Base-by-base conservation (phyloP, 2,113 vertebrate species). In the Lontra canadensis region DNA sequence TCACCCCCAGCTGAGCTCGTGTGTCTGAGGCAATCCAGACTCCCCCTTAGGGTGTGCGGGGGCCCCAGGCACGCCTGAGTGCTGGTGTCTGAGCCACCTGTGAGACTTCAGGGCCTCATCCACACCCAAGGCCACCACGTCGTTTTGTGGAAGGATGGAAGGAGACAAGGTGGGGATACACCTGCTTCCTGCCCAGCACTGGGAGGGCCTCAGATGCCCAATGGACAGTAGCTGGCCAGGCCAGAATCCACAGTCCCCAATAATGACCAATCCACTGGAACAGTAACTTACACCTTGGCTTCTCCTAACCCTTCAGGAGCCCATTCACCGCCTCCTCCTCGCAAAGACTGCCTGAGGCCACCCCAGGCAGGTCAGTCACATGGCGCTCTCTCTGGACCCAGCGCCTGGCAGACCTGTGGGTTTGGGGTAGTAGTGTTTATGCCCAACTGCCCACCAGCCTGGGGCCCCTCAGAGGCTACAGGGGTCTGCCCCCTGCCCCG, bases 241-340 rank as follows among this genome's bases (percentile, higher is more conserved):
- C 29, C 42, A 49, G 47, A 42, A 15, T 21, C 34, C 57, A 44
- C 0, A 0, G 76, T 7, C 11, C 59, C 67, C 34, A 36, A 0
- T 0, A 69, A 44, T 29, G 59, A 88, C 63, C 71, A 2, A 13
- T 47, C 31, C 17, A 6, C 63, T 25, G 1, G 11, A 67, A 49
- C 39, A 1, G 0, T 65, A 52, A 59, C 25, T 21, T 39, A 57
- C 8, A 20, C 79, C 52, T 47, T 6, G 42, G 74, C 57, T 82
- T 98, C 86, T 96, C 63, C 26, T 79, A 47, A 85, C 49, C 71
- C 36, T 39, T 65, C 34, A 78, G 26, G n/a, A 69, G 44, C 18
- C 1, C 17, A n/a, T 15, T 2, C n/a, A 9, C 42, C 3, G 29
- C 21, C 7, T 44, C 69, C 34, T 90, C 92, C 73, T 90, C 44